phyloP scores from a whole-genome alignment of 2,888 invertebrate species.

The Patella caerulea region DNA sequence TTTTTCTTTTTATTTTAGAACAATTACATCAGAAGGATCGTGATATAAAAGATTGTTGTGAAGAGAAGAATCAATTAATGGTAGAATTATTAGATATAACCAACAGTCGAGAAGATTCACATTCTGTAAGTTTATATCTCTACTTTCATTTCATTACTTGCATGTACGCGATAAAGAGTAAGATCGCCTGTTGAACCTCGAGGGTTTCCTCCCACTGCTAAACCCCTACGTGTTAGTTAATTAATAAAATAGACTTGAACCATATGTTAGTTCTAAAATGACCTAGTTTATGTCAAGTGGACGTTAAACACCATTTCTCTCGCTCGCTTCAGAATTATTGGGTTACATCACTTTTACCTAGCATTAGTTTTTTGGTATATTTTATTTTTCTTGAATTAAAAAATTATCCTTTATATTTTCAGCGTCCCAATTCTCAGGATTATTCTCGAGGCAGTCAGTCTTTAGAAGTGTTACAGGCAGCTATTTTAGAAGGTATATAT shows the following conservation, averaged over 20 bases:
- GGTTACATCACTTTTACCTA: background rate
- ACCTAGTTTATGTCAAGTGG: too few species aligned
- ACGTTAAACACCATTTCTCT: too few species aligned
- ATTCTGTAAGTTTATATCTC: slow-evolving; percentile 28
- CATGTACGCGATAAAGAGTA: background rate
- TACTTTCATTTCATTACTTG: background rate
- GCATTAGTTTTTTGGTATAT: background rate
- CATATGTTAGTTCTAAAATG: too few species aligned
- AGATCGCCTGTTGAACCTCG: too few species aligned
- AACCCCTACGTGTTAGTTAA: too few species aligned
- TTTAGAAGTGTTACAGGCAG: slow-evolving; percentile 85
- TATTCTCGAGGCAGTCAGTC: slow-evolving; percentile 41
- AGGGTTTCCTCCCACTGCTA: too few species aligned
- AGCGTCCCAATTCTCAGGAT: slow-evolving; percentile 40
- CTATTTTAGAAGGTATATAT: slow-evolving; percentile 77
- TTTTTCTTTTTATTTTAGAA: slow-evolving; percentile 74
- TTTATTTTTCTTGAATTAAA: background rate
- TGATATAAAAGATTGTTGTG: slow-evolving; percentile 86
- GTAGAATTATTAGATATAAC: slow-evolving; percentile 77
- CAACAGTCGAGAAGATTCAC: slow-evolving; percentile 30
- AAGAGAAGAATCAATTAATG: slow-evolving; percentile 84
- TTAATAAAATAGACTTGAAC: too few species aligned
- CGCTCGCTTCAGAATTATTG: background rate
- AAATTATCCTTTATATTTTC: slow-evolving; percentile 4
- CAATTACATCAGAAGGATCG: slow-evolving; percentile 89